Evolutionary conservation across 2,888 invertebrate genomes (phyloP), one percentile per base, ranked within the genome.

Genomic region (Ichneumoninae sp.): DNA sequence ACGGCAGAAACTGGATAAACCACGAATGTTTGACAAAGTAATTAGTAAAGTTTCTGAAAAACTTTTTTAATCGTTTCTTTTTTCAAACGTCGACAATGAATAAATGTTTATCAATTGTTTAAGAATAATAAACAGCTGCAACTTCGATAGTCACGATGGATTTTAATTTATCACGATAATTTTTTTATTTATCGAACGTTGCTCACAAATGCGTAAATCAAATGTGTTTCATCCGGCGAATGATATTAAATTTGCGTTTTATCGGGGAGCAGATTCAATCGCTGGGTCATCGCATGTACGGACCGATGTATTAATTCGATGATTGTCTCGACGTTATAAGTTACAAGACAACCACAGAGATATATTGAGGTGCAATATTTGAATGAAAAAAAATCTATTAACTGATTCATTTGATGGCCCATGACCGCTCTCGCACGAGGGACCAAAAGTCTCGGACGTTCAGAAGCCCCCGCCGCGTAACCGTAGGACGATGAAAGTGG

Each of bases 401-500:
- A 66, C 22, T 52, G 65, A 40, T 80, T 52, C 57, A 44, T 44
- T 44, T 70, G 52, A 54, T 62, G 36, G 82, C n/a, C 66, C 52
- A 54, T 66, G 77, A 72, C 22, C 71, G 71, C 16, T 62, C 57
- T 50, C 50, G 65, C 10, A 13, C 6, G 33, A 40, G 54, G 22
- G 66, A 47, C 19, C 57, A 75, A 84, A 52, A 72, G 62, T 72
- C 52, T 82, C 47, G 68, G 50, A 72, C 60, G 33, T 62, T 8
- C 54, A 60, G 78, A 74, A 76, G 69, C 62, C 54, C 50, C 60
- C 40, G 68, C 33, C 16, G 68, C 60, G 50, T n/a, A 5, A 22
- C 68, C 72, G 66, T 72, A 80, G 71, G 62, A 79, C 82, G 85
- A 86, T 83, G 85, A 86, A 84, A 87, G 84, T 86, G 83, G 86